phyloP scores from a whole-genome alignment of 2,113 vertebrate species.

The Sphyrna mokarran region DNA sequence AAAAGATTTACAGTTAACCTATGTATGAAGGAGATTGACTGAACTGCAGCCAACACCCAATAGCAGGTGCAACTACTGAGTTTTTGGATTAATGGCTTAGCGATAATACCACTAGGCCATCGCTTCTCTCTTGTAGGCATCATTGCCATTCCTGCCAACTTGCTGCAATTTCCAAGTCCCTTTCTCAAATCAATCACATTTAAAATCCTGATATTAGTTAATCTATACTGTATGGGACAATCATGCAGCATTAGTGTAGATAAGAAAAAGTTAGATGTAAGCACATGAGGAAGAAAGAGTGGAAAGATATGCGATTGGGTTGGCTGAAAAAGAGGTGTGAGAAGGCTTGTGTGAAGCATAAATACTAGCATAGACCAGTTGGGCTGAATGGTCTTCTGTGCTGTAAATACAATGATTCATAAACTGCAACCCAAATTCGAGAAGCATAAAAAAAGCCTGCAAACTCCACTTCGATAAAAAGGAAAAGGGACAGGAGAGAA shows the following conservation, averaged over 20 bases:
- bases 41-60: no score
- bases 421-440: no score
- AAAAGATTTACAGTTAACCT: no score
- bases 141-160: background rate
- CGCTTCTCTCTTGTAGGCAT: no score
- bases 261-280: background rate
- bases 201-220: background rate
- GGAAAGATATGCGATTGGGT: background rate
- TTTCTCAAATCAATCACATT: background rate
- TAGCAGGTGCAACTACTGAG: background rate
- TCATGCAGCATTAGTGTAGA: background rate
- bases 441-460: background rate
- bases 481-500: background rate
- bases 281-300: background rate
- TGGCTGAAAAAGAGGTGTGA: background rate
- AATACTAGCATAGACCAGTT: background rate
- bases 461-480: background rate
- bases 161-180: background rate
- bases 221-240: background rate
- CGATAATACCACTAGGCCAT: no score
- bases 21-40: no score
- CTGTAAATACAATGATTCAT: background rate
- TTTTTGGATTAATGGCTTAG: no score
- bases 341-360: background rate
- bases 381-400: background rate